Percentiles rank a stretch among this genome's conserved stretches.
Conservation (phyloP, 2,888 invertebrate species). For the Habrosyne pyritoides region DNA sequence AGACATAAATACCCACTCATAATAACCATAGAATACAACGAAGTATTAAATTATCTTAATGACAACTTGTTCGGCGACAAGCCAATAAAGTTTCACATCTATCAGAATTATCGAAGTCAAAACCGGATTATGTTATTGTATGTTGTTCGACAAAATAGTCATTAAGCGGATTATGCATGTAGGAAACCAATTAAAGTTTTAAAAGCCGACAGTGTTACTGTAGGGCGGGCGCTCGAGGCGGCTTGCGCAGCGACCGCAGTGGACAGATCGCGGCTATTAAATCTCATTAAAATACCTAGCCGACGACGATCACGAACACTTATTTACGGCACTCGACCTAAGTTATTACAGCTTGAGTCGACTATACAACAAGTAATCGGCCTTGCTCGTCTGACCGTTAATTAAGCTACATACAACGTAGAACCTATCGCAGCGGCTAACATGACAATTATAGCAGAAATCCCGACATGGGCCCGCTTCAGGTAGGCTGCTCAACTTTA, state of each 20-base stretch:
- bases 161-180: slow-evolving; percentile 73
- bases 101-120: slow-evolving; percentile 55
- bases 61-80: slow-evolving; percentile 51
- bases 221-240: slow-evolving; percentile 41
- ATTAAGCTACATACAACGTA: slow-evolving; percentile 72
- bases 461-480: neutral
- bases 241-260: slow-evolving; percentile 17
- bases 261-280: slow-evolving; percentile 60
- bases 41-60: slow-evolving; percentile 39
- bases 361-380: slow-evolving; percentile 64
- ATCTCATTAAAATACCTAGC: slow-evolving; percentile 75
- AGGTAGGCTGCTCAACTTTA: neutral
- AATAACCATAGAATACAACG: neutral
- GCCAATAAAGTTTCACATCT: slow-evolving; percentile 53
- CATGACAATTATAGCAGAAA: slow-evolving; percentile 33
- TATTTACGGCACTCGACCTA: slow-evolving; percentile 62
- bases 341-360: slow-evolving; percentile 64
- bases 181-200: slow-evolving; percentile 74
- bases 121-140: slow-evolving; percentile 63
- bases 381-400: slow-evolving; percentile 61
- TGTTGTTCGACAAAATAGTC: slow-evolving; percentile 60
- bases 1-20: slow-evolving; percentile 16
- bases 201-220: slow-evolving; percentile 63
- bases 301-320: slow-evolving; percentile 67
- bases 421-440: slow-evolving; percentile 52